Evolutionary conservation across 2,113 vertebrate species (phyloP).

Genomic region (Mus musculus): DNA sequence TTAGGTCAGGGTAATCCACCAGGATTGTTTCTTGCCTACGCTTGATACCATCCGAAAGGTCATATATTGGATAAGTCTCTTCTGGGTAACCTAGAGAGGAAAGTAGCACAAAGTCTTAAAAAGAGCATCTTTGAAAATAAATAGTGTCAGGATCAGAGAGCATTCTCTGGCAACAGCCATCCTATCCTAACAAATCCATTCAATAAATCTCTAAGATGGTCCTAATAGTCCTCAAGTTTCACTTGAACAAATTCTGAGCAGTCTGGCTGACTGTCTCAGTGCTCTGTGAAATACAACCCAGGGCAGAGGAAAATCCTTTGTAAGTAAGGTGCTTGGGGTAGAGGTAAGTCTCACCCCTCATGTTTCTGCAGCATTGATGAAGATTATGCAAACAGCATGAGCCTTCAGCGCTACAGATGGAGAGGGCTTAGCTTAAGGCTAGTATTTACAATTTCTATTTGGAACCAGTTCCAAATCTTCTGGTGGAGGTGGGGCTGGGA

Average conservation of each 20-base stretch:
- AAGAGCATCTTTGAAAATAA: slow-evolving; percentile 43
- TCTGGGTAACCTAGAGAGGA: slow-evolving; percentile 89
- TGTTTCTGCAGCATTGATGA: slow-evolving; percentile 37
- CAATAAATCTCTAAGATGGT: slow-evolving; percentile 53
- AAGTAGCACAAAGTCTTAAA: slow-evolving; percentile 61
- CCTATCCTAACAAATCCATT: slow-evolving; percentile 58
- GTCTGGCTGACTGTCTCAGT: slow-evolving; percentile 23
- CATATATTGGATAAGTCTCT: slow-evolving; percentile 93
- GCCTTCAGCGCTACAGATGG: slow-evolving; percentile 66
- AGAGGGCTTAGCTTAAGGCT: slow-evolving; percentile 70
- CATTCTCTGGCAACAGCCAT: slow-evolving; percentile 28
- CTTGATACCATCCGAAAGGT: slow-evolving; percentile 82
- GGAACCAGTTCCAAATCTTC: slow-evolving; percentile 73
- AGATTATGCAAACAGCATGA: slow-evolving; percentile 58
- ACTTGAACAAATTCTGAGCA: slow-evolving; percentile 53
- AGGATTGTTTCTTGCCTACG: slow-evolving; percentile 84
- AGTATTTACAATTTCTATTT: slow-evolving; percentile 78
- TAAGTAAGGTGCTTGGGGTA: slow-evolving; percentile 48
- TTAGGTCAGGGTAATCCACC: slow-evolving; percentile 85
- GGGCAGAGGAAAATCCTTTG: slow-evolving; percentile 66
- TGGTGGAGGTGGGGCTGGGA: background rate
- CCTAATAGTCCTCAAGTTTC: slow-evolving; percentile 57
- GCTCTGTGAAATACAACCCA: slow-evolving; percentile 63
- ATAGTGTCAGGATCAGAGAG: slow-evolving; percentile 53
- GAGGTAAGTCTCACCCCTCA: slow-evolving; percentile 2